A percentile compares a stretch with the other conserved stretches of the same genome.
phyloP scores from a whole-genome alignment of 1,140 invertebrate species.

The Venustaconcha ellipsiformis region DNA sequence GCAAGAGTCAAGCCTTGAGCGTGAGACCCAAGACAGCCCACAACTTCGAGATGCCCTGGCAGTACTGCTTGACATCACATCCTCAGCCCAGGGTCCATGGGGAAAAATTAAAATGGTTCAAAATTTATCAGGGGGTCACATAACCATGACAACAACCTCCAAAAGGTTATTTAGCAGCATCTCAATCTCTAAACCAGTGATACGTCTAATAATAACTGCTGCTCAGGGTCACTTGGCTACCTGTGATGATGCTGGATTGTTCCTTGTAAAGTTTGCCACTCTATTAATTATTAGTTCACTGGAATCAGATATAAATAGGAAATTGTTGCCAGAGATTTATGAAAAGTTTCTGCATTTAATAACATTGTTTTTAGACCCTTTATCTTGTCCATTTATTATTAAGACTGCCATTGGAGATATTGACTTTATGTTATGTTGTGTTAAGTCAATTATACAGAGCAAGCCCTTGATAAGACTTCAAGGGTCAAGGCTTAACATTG shows the following conservation, averaged over 20 bases:
- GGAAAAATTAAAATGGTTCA: slow-evolving; percentile 42
- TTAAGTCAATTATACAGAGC: slow-evolving; percentile 30
- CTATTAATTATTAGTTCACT: slow-evolving; percentile 31
- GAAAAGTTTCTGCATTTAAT: slow-evolving; percentile 26
- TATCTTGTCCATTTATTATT: slow-evolving; percentile 23
- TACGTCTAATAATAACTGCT: slow-evolving; percentile 35
- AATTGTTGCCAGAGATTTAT: slow-evolving; percentile 31
- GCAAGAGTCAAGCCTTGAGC: too few species aligned
- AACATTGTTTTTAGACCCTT: slow-evolving; percentile 24
- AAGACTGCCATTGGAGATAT: slow-evolving; percentile 31
- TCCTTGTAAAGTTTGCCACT: slow-evolving; percentile 24
- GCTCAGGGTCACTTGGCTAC: slow-evolving; percentile 37
- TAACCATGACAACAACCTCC: slow-evolving; percentile 36
- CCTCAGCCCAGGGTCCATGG: slow-evolving; percentile 31
- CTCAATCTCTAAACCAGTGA: slow-evolving; percentile 34
- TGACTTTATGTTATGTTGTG: slow-evolving; percentile 32
- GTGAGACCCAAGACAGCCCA: too few species aligned
- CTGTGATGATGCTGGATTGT: slow-evolving; percentile 42
- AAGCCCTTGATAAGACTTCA: slow-evolving; percentile 33
- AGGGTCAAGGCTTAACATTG: slow-evolving; percentile 9
- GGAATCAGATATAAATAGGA: slow-evolving; percentile 9
- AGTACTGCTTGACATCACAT: slow-evolving; percentile 19
- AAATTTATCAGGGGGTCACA: slow-evolving; percentile 37
- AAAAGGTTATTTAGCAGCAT: slow-evolving; percentile 29
- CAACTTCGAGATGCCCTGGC: slow-evolving; percentile 7